A percentile compares a stretch with the other conserved stretches of the same genome.
Evolutionary conservation across 2,113 vertebrate genomes (phyloP).

Genomic region (Colossoma macropomum): DNA sequence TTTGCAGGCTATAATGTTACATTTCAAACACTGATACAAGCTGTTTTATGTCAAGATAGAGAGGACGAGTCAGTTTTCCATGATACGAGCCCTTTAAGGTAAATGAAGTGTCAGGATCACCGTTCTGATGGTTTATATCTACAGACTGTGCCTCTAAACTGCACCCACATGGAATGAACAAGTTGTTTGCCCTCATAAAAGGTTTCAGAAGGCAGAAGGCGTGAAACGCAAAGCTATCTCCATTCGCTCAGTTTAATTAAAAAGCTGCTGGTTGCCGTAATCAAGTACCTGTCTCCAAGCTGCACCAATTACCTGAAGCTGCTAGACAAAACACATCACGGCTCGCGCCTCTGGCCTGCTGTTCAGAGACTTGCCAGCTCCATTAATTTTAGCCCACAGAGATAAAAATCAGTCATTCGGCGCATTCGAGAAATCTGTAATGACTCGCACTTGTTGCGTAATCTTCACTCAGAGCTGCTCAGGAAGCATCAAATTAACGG

Average conservation of each 20-base stretch:
- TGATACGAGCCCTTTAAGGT: background rate
- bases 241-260: background rate
- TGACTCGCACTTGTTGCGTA: background rate
- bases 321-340: background rate
- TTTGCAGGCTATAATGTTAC: too few species aligned
- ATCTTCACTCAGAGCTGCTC: background rate
- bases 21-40: too few species aligned
- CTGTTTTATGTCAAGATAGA: too few species aligned
- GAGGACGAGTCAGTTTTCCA: too few species aligned
- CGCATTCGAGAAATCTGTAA: background rate
- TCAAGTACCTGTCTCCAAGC: background rate
- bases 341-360: background rate
- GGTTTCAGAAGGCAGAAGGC: background rate
- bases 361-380: background rate
- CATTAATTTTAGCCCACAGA: background rate
- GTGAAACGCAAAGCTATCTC: background rate
- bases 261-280: background rate
- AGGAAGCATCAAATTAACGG: conserved; percentile 12
- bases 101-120: background rate
- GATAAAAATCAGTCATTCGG: background rate
- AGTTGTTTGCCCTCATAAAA: background rate
- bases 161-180: background rate
- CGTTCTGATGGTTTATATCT: too few species aligned
- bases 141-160: background rate
- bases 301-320: conserved; percentile 5